These are phyloP conservation scores for Yponomeuta sedellus DNA, from an alignment of 2,888 invertebrate species.

Conservation along the genomic window DNA sequence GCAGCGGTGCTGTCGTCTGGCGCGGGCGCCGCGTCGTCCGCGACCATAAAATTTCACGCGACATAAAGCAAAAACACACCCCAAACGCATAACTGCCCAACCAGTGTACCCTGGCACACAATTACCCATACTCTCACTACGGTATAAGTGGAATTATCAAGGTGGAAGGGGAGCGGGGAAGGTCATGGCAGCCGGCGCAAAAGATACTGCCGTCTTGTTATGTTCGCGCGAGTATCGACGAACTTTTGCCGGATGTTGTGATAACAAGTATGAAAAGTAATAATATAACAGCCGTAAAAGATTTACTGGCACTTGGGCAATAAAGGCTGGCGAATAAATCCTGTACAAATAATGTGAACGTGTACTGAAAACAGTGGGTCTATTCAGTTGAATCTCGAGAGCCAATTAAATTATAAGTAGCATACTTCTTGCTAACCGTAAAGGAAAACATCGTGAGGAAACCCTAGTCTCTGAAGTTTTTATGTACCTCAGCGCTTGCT, in stretches of 20 bases:
- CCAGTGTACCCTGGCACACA: constrained; percentile 44
- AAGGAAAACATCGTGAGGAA: too few species aligned
- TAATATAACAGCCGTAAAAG: constrained; percentile 50
- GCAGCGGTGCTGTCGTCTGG: not conserved
- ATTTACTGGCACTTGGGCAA: constrained; percentile 25
- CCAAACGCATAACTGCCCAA: constrained; percentile 58
- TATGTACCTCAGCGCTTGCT: too few species aligned
- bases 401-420: too few species aligned
- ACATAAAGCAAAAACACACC: constrained; percentile 76
- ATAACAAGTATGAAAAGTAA: constrained; percentile 58
- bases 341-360: not conserved
- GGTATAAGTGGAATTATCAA: constrained; percentile 16
- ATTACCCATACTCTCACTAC: not conserved
- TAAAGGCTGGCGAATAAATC: not conserved
- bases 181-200: constrained; percentile 39
- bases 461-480: too few species aligned
- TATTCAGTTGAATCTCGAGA: not conserved
- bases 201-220: constrained; percentile 58
- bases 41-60: constrained; percentile 73
- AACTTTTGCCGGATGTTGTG: constrained; percentile 58
- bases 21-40: constrained; percentile 32
- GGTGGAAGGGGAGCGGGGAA: constrained; percentile 24
- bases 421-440: too few species aligned
- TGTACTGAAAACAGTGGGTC: not conserved
- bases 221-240: constrained; percentile 58